phyloP scores from a whole-genome alignment of 2,113 vertebrate genomes.

The Catagonus wagneri region DNA sequence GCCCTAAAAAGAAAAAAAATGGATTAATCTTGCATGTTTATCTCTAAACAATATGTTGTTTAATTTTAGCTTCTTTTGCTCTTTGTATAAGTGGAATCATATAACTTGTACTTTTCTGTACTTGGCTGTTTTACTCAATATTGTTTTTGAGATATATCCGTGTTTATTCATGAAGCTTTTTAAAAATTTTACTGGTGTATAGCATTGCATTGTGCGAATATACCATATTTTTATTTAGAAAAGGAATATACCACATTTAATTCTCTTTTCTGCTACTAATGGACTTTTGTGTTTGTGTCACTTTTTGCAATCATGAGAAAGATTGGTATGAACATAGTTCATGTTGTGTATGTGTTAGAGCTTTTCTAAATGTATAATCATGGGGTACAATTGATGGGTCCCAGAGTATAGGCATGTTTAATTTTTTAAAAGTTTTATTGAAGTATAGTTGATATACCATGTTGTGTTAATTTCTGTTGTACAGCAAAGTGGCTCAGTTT shows the following conservation, averaged over 20 bases:
- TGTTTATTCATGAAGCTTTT: slow-evolving; percentile 44
- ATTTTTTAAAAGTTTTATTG: neutral
- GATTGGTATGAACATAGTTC: neutral
- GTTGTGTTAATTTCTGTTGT: no score
- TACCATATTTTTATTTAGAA: neutral
- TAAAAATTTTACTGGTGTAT: neutral
- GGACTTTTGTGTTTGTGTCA: neutral
- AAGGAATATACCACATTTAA: neutral
- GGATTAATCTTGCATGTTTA: neutral
- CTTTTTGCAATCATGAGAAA: neutral
- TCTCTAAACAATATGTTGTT: slow-evolving; percentile 25
- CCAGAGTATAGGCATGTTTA: neutral
- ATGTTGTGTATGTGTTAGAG: neutral
- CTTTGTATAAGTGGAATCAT: neutral
- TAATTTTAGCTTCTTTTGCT: slow-evolving; percentile 35
- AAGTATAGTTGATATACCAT: no score
- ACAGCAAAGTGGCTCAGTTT: no score
- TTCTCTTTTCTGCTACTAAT: neutral
- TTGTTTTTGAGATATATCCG: slow-evolving; percentile 23
- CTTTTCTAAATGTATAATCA: neutral
- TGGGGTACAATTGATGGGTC: neutral
- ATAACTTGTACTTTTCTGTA: neutral
- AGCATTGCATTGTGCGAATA: neutral
- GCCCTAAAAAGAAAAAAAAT: neutral
- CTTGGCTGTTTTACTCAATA: slow-evolving; percentile 14